phyloP scores from a whole-genome alignment of 2,797 vertebrate genomes.

The Cossypha caffra region DNA sequence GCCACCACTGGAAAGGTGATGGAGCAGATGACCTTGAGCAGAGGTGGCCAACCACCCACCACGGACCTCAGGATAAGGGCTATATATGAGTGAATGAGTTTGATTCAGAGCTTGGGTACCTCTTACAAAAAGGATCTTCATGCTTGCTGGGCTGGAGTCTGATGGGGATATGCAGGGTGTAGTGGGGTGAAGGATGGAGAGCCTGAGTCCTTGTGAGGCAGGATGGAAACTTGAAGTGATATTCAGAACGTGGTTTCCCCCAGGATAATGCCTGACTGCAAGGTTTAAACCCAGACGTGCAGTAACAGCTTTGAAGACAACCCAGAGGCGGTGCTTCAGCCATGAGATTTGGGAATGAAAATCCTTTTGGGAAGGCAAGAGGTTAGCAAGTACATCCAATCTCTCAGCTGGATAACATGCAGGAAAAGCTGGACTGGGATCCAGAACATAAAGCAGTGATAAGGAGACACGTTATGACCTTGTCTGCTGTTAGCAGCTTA shows the following conservation, averaged over 20 bases:
- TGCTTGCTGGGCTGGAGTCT: not conserved
- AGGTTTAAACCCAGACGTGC: not conserved
- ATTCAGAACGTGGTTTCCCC: not conserved
- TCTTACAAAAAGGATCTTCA: not conserved
- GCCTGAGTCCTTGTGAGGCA: not conserved
- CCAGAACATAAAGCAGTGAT: slow-evolving; percentile 1
- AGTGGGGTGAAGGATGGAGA: not conserved
- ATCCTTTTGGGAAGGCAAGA: not conserved
- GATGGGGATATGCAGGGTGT: rapidly evolving
- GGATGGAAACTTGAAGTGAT: not conserved
- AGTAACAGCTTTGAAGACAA: not conserved
- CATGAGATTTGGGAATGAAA: not conserved
- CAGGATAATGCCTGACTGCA: not conserved
- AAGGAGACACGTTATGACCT: slow-evolving; percentile 48
- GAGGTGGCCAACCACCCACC: not conserved
- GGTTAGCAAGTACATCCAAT: not conserved
- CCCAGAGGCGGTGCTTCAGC: not conserved
- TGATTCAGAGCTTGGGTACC: not conserved
- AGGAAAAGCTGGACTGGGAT: slow-evolving; percentile 1
- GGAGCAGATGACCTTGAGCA: not conserved
- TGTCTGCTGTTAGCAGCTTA: slow-evolving; percentile 59
- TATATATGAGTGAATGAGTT: not conserved
- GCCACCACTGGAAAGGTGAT: not conserved
- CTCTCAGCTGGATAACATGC: not conserved
- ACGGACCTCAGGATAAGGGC: not conserved